Evolutionary conservation across 2,888 invertebrate species (phyloP), one percentile per base, ranked within the genome.

Genomic region (Dicranocentrus wangi): DNA sequence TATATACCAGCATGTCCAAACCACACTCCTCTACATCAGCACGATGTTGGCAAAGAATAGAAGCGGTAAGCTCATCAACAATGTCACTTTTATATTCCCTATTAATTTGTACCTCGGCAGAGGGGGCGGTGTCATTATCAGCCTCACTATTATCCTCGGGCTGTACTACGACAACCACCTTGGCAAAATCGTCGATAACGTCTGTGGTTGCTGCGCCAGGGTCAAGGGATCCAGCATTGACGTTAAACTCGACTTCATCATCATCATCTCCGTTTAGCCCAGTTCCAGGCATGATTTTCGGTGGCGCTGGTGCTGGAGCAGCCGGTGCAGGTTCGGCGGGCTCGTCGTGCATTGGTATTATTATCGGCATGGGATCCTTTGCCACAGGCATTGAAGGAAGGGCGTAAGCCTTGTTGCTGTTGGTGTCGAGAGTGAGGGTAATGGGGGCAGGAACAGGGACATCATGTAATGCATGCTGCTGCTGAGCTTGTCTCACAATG

Each of bases 401-500:
- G n/a, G 32, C 42, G 17, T 53, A 78, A 3, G 21, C 42, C 17
- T 77, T 60, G 51, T 19, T 53, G 39, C 15, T 39, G 42, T 39
- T 60, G 21, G 55, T 55, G 39, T 70, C 53, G 5, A 78, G 25
- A 1, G 81, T 82, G 3, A 77, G 32, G n/a, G 76, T 70, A 25
- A 65, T 42, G 55, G 75, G 66, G 25, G 65, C 25, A 2, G 69
- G 69, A 51, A 69, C 61, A 10, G 76, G 79, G 0, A 25, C 58
- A 60, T 71, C 72, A 69, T 77, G 71, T 28, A 71, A 63, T 1
- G 76, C 76, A 66, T 85, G 86, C 63, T 86, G 85, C 28, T 84
- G 70, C 43, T 85, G 84, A 51, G 86, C 86, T 70, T 85, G 84
- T 65, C 85, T 83, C 17, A 87, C 87, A 63, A 87, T 87, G 32